Evolutionary conservation across 23 tunicate species (phyloP).

Genomic region (Halocynthia aurantium): DNA sequence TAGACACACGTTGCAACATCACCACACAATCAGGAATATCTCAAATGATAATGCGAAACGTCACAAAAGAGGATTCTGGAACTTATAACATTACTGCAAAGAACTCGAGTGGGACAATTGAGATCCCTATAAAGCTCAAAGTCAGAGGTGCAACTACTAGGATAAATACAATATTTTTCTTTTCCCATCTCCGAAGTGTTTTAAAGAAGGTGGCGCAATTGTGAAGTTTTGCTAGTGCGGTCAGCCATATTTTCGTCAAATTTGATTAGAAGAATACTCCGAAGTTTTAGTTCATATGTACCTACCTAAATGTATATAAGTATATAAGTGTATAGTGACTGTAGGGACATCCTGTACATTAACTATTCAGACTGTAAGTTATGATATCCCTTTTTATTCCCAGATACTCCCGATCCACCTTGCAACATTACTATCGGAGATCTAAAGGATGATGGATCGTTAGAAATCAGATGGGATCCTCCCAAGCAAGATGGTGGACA

Average conservation of each 20-base stretch:
- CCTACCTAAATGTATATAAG: no score
- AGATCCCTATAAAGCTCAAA: conserved; percentile 33
- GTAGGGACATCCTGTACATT: no score
- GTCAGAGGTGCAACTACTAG: conserved; percentile 21
- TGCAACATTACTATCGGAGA: conserved; percentile 90
- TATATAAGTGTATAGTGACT: no score
- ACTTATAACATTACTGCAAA: conserved; percentile 47
- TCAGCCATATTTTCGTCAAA: no score
- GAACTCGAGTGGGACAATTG: conserved; percentile 65
- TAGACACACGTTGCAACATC: conserved; percentile 74
- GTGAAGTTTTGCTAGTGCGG: no score
- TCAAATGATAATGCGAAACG: conserved; percentile 69
- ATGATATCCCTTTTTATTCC: neutral
- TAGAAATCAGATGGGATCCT: conserved; percentile 76
- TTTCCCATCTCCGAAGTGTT: no score
- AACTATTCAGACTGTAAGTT: neutral
- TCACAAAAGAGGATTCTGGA: conserved; percentile 77
- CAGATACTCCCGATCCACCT: conserved; percentile 96
- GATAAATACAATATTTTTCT: no score
- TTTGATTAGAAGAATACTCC: no score
- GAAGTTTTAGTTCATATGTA: no score
- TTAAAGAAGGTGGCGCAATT: no score
- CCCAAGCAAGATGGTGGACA: conserved; percentile 84
- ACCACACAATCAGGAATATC: conserved; percentile 58
- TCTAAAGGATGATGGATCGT: conserved; percentile 72